Conservation (phyloP, 1,140 invertebrate species). For the Campoletis sonorensis region DNA sequence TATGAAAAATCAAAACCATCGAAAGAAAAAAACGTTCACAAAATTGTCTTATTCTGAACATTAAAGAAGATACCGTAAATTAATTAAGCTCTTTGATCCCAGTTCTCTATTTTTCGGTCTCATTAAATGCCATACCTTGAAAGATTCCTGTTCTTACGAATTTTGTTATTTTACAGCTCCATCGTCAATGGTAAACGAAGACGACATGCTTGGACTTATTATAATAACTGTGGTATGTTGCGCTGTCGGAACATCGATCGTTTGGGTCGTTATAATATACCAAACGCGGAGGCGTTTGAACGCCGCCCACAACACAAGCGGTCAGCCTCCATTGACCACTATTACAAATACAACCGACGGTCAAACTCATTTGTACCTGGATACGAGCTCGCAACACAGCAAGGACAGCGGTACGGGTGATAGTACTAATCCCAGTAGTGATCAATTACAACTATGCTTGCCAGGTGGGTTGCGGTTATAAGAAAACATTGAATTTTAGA, state of each 20-base stretch:
- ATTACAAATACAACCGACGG: conserved; percentile 55
- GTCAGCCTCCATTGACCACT: conserved; percentile 50
- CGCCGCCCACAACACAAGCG: conserved; percentile 56
- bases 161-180: conserved; percentile 61
- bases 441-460: conserved; percentile 75
- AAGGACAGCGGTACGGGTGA: conserved; percentile 81
- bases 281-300: conserved; percentile 84
- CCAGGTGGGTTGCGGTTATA: conserved; percentile 64
- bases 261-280: conserved; percentile 96
- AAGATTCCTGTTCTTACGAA: not conserved
- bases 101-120: no score
- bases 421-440: conserved; percentile 79
- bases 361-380: conserved; percentile 71
- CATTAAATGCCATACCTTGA: no score
- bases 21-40: no score
- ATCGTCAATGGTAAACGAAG: conserved; percentile 77
- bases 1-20: no score
- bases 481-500: conserved; percentile 18
- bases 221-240: conserved; percentile 94
- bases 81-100: no score
- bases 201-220: conserved; percentile 89
- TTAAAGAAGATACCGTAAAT: no score
- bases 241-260: conserved; percentile 90
- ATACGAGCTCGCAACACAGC: conserved; percentile 76
- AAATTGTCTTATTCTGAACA: no score